Conservation (phyloP, 2,113 vertebrate species). For the Scolopax mira region DNA sequence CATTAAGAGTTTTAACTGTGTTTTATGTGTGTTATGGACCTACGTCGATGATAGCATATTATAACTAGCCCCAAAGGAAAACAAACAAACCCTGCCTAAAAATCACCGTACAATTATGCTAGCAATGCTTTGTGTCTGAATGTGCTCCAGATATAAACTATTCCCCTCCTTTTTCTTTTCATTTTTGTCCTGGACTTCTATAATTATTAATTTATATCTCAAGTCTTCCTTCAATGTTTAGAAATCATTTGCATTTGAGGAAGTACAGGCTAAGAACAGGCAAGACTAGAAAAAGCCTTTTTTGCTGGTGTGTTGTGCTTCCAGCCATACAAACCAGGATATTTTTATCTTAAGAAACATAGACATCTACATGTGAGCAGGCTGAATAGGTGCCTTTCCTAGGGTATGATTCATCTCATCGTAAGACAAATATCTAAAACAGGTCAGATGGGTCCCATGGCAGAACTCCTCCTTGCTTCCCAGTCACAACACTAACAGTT, state of each 20-base stretch:
- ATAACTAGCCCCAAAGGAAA: neutral
- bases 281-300: neutral
- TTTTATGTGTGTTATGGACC: neutral
- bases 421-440: neutral
- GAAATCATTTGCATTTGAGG: neutral
- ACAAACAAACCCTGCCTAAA: neutral
- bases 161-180: neutral
- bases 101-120: neutral
- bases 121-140: neutral
- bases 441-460: neutral
- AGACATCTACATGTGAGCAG: neutral
- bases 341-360: neutral
- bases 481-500: neutral
- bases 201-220: neutral
- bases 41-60: rapidly evolving
- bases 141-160: neutral
- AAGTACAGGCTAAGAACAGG: neutral
- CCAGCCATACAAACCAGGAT: neutral
- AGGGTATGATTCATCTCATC: neutral
- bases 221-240: neutral
- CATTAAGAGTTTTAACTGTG: neutral
- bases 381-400: neutral
- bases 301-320: neutral
- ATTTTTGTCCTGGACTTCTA: neutral
- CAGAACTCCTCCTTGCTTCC: neutral